These are phyloP conservation scores for Ursus arctos DNA, from an alignment of 2,113 vertebrate species.

Conservation along the genomic window DNA sequence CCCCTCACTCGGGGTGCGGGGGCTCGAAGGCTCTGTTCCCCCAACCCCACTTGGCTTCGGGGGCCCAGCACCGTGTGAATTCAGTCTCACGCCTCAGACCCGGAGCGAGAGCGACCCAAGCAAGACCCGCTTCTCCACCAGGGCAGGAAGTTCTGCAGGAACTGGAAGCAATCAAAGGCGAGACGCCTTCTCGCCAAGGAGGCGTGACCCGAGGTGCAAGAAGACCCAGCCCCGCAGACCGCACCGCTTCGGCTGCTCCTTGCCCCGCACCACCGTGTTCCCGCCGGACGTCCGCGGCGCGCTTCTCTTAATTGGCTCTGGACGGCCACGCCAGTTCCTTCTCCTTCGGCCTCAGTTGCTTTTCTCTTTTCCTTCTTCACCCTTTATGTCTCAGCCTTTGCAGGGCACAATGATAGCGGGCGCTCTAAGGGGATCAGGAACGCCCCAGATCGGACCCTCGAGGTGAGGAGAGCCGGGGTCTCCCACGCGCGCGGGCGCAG, in stretches of 20 bases:
- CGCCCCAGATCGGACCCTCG: background rate
- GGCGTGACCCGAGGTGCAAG: slow-evolving; percentile 80
- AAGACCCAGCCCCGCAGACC: slow-evolving; percentile 69
- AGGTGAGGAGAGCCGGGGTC: background rate
- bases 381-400: slow-evolving; percentile 64
- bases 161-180: slow-evolving; percentile 72
- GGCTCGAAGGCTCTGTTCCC: slow-evolving; percentile 54
- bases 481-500: background rate
- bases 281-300: background rate
- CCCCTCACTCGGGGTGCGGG: background rate
- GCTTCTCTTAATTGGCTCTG: background rate
- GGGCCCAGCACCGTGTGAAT: slow-evolving; percentile 6
- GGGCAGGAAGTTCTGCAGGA: slow-evolving; percentile 78
- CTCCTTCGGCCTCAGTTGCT: slow-evolving; percentile 16
- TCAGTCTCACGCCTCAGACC: slow-evolving; percentile 56
- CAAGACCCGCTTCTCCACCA: slow-evolving; percentile 64
- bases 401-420: background rate
- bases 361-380: slow-evolving; percentile 68
- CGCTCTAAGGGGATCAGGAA: background rate
- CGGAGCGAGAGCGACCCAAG: slow-evolving; percentile 20
- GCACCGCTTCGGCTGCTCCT: slow-evolving; percentile 43
- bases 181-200: slow-evolving; percentile 75
- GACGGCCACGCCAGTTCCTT: background rate
- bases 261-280: slow-evolving; percentile 69
- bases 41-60: slow-evolving; percentile 41